Evolutionary conservation across 2,797 vertebrate species (phyloP), one percentile per base, ranked within the genome.

Genomic region (Bovichtus variegatus): DNA sequence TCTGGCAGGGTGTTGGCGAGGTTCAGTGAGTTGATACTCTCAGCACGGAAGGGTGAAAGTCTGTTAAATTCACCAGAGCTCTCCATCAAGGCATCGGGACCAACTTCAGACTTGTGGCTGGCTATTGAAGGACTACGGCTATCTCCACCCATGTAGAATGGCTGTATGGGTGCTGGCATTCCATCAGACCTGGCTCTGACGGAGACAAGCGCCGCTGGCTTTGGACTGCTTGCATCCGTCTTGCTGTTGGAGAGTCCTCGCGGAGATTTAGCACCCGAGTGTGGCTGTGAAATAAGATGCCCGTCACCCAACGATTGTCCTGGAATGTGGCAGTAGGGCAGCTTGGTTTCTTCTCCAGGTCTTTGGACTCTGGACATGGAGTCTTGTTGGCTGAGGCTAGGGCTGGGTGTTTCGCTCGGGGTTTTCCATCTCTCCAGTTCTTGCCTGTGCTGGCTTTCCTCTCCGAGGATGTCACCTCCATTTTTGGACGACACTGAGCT

Each of bases 1-100:
- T 93, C 89, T 31, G 96, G 94, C 16, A 95, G 80, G 29, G 90
- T 88, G 64, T 95, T 93, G 31, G 94, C 80, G 0, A 95, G 4
- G 8, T 85, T 96, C 21, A 93, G 91, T 12, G 84, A 91, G 23
- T 91, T 41, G 5, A 93, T 91, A 34, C 93, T 94, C 46, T 94
- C 95, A 44, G 87, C 76, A 51, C 87, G 76, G 47, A 68, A 44
- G 10, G 70, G 72, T 1, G 82, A 76, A 11, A 16, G 44, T 60
- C 89, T 77, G 18, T 82, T 55, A 31, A 25, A 49, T 13, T 57
- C 9, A 47, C 1, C n/a, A 0, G 63, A 54, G 12, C 13, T 36
- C 62, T 71, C 72, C 1, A 27, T 54, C 2, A 74, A 29, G 34
- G 29, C 54, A 29, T 64, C 46, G 7, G 31, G 5, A 25, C 73